phyloP scores from a whole-genome alignment of 2,797 vertebrate genomes.

The Cygnus olor region DNA sequence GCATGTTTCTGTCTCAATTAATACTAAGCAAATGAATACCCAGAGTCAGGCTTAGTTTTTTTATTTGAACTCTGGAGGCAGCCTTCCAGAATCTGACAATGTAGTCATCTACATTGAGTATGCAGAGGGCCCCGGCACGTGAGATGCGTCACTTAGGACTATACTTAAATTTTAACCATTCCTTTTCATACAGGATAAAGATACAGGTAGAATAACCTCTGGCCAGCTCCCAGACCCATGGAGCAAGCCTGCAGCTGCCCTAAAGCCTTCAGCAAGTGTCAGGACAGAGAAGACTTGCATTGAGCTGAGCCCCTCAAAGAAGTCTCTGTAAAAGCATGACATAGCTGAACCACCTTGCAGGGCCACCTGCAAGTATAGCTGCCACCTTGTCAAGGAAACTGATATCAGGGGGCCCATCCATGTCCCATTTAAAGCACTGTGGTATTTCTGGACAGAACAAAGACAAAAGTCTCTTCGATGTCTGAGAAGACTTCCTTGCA shows the following conservation, averaged over 20 bases:
- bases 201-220: background rate
- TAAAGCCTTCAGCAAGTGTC: rapidly evolving
- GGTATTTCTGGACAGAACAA: background rate
- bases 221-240: rapidly evolving
- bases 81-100: background rate
- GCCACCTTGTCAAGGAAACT: background rate
- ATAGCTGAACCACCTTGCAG: background rate
- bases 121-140: background rate
- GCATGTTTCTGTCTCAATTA: background rate
- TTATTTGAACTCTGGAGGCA: background rate
- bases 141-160: background rate
- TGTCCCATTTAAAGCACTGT: rapidly evolving
- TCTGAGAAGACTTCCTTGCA: background rate
- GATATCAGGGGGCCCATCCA: background rate
- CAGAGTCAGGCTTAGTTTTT: background rate
- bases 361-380: background rate
- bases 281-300: rapidly evolving
- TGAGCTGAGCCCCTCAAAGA: background rate
- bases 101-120: background rate
- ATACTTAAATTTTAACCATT: background rate
- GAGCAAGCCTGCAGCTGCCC: background rate
- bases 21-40: background rate
- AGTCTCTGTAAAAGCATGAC: background rate
- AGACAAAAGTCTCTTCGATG: background rate
- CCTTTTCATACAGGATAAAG: background rate